Conservation (phyloP, 2,113 vertebrate species). For the Myiagra hebetior region DNA sequence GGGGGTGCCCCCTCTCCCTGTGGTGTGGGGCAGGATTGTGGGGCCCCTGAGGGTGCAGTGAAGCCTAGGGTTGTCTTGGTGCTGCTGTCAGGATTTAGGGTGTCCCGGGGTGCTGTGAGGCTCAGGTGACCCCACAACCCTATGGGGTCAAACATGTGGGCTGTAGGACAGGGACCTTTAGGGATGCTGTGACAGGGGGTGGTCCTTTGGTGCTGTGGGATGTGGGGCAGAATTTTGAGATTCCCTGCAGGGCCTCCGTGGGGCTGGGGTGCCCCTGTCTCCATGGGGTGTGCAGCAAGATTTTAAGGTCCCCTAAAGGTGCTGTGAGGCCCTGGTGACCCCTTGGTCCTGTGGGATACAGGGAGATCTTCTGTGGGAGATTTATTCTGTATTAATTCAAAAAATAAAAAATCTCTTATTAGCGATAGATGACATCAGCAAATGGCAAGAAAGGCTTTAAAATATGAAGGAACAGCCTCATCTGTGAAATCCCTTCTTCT, state of each 20-base stretch:
- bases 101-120: neutral
- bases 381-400: neutral
- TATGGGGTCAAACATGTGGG: too few species aligned
- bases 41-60: neutral
- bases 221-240: neutral
- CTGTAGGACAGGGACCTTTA: neutral
- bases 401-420: neutral
- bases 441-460: neutral
- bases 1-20: neutral
- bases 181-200: neutral
- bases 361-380: neutral
- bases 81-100: neutral
- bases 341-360: accelerated
- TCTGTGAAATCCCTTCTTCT: neutral
- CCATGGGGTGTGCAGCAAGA: neutral
- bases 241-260: accelerated
- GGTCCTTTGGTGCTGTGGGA: neutral
- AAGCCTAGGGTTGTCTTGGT: accelerated
- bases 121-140: neutral
- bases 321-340: neutral
- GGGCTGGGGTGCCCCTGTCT: neutral
- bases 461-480: neutral
- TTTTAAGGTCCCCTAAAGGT: neutral
- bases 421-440: neutral
- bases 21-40: neutral